These are phyloP conservation scores for Eubasilissa splendida DNA, from an alignment of 2,888 invertebrate genomes.

Conservation along the genomic window DNA sequence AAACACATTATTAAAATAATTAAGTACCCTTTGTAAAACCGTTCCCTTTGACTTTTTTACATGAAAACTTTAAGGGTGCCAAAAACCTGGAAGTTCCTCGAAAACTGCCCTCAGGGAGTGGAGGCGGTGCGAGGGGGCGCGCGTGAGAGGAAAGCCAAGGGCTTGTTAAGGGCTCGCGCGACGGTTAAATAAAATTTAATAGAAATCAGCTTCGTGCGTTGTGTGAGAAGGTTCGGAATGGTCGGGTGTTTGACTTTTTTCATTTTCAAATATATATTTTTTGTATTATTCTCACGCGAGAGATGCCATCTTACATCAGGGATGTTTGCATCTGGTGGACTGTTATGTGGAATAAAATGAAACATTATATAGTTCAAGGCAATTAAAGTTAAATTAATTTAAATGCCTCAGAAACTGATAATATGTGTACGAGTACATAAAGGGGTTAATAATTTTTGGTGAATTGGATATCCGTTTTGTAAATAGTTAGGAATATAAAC, in stretches of 20 bases:
- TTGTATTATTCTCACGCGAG: no score
- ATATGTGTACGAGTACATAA: no score
- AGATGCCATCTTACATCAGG: no score
- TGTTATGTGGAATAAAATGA: no score
- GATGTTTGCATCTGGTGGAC: no score
- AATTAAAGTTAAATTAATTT: no score
- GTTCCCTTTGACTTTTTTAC: neutral
- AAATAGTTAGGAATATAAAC: no score
- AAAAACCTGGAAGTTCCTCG: conserved; percentile 25
- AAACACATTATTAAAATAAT: no score
- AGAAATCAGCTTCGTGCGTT: conserved; percentile 26
- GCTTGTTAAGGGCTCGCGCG: conserved; percentile 17
- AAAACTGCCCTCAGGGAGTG: neutral
- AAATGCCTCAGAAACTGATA: no score
- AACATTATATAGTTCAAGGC: no score
- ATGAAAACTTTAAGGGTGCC: conserved; percentile 22
- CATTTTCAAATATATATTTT: neutral
- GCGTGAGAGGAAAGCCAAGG: conserved; percentile 47
- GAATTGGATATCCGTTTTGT: no score
- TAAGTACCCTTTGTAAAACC: conserved; percentile 4
- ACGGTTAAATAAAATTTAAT: conserved; percentile 43
- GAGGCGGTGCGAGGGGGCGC: conserved; percentile 21
- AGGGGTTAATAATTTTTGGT: no score
- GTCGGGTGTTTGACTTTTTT: neutral
- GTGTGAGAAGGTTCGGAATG: conserved; percentile 5